Conservation (phyloP, 2,797 vertebrate genomes). For the Pipistrellus pygmaeus region DNA sequence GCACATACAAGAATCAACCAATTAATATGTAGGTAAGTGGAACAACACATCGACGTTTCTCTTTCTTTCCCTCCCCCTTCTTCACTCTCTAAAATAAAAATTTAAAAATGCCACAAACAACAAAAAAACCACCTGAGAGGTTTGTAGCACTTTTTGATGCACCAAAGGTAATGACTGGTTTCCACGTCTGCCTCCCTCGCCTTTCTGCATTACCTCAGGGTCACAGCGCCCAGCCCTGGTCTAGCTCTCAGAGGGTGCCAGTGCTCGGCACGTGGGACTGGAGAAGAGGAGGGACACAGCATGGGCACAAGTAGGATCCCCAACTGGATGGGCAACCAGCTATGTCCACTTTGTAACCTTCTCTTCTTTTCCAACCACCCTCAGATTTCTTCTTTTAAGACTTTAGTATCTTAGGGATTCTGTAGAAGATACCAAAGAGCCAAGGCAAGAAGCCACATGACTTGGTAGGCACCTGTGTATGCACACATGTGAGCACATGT, state of each 20-base stretch:
- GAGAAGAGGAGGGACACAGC: not conserved
- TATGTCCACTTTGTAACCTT: not conserved
- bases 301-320: not conserved
- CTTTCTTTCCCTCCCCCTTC: not conserved
- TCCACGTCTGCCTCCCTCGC: not conserved
- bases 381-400: slow-evolving; percentile 41
- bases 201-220: slow-evolving; percentile 7
- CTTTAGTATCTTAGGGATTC: not conserved
- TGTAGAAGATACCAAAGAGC: not conserved
- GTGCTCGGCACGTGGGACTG: not conserved
- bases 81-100: not conserved
- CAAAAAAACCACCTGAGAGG: not conserved
- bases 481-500: not conserved
- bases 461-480: not conserved
- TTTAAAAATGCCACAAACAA: not conserved
- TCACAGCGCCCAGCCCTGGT: not conserved
- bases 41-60: not conserved
- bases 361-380: not conserved
- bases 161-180: not conserved
- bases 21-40: not conserved
- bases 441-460: not conserved
- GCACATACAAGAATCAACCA: not conserved
- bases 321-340: not conserved
- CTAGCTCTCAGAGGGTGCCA: not conserved
- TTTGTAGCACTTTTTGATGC: not conserved